These are phyloP conservation scores for Elephas maximus DNA, from an alignment of 2,113 vertebrate species.

Conservation along the genomic window DNA sequence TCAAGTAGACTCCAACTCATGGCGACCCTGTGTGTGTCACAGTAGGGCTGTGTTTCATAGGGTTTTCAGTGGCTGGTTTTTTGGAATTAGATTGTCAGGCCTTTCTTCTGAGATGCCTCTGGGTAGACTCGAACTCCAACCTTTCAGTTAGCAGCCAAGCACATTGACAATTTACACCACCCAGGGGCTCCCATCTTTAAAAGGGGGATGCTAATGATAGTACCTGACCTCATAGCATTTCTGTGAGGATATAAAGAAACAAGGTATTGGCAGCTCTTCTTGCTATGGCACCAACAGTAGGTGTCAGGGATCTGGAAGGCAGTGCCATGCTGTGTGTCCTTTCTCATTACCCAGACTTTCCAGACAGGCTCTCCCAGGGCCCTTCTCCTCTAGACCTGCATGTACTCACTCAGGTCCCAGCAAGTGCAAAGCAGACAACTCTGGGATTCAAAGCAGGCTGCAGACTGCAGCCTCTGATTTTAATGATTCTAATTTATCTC, in stretches of 20 bases:
- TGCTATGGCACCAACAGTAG: neutral
- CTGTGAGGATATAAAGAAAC: neutral
- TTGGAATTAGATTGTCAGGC: neutral
- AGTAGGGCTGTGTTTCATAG: neutral
- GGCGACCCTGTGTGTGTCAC: neutral
- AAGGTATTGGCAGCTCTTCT: neutral
- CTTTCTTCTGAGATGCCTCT: neutral
- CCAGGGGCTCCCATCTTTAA: neutral
- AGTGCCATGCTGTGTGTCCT: accelerated
- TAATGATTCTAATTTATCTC: conserved; percentile 81
- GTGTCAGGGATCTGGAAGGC: neutral
- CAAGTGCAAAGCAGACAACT: neutral
- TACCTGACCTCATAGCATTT: neutral
- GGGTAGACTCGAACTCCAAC: neutral
- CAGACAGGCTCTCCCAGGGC: neutral
- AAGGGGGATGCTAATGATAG: neutral
- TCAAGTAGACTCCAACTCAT: neutral
- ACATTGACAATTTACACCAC: neutral
- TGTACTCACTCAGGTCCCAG: neutral
- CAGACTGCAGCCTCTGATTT: conserved; percentile 55
- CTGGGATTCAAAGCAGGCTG: conserved; percentile 61
- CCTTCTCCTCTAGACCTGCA: neutral
- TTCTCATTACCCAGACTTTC: neutral
- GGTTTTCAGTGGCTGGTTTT: neutral
- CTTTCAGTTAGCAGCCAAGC: neutral